These are phyloP conservation scores for Acronicta psi DNA, from an alignment of 2,888 invertebrate species.

Conservation along the genomic window DNA sequence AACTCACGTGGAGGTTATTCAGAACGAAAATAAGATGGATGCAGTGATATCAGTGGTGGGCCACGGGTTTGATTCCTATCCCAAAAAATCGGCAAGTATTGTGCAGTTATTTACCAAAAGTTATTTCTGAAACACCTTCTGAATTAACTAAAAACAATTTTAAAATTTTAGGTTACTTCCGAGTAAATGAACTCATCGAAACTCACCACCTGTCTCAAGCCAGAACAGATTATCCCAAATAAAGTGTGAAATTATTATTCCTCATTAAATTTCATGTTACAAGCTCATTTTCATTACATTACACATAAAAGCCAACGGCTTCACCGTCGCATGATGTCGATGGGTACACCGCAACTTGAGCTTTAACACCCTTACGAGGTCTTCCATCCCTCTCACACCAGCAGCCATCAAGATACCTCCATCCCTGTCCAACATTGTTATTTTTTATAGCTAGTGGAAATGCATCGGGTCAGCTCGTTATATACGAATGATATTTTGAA, in stretches of 20 bases:
- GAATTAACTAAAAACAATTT: constrained; percentile 6
- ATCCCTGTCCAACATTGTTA: constrained; percentile 56
- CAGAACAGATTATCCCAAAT: constrained; percentile 24
- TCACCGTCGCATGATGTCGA: constrained; percentile 53
- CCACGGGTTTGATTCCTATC: neutral
- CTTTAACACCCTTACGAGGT: constrained; percentile 41
- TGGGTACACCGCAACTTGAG: constrained; percentile 58
- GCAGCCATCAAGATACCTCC: neutral
- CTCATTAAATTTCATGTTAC: constrained; percentile 56
- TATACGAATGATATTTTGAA: constrained; percentile 50
- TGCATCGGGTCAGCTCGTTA: constrained; percentile 57
- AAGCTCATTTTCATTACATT: constrained; percentile 70
- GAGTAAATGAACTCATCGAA: neutral
- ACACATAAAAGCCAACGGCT: constrained; percentile 66
- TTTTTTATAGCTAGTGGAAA: constrained; percentile 61
- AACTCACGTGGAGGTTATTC: neutral
- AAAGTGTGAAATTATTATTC: constrained; percentile 51
- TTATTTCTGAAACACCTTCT: no score
- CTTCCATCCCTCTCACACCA: constrained; percentile 26
- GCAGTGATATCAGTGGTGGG: no score
- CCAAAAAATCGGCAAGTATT: constrained; percentile 5
- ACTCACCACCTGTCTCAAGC: neutral
- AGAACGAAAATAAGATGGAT: neutral
- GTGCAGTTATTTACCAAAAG: no score
- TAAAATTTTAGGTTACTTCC: no score